Percentiles rank a stretch among this genome's conserved stretches.
These are phyloP conservation scores for Antechinus flavipes DNA, from an alignment of 2,113 vertebrate genomes.

Conservation along the genomic window DNA sequence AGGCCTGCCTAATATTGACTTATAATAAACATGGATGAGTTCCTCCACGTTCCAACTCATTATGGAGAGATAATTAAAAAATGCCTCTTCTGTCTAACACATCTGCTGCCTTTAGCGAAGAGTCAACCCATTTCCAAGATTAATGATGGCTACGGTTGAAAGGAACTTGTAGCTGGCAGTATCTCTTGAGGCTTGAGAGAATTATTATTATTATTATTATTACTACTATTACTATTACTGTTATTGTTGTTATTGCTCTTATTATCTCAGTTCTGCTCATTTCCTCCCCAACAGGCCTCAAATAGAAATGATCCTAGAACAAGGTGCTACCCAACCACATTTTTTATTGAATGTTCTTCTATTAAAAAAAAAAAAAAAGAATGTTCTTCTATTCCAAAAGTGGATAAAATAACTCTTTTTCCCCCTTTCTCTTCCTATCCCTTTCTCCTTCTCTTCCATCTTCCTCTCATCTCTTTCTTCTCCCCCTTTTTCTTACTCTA, in stretches of 20 bases:
- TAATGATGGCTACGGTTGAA: conserved; percentile 65
- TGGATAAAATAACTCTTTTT: neutral
- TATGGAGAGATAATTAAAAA: conserved; percentile 69
- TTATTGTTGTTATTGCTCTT: neutral
- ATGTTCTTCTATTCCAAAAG: neutral
- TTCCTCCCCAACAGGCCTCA: neutral
- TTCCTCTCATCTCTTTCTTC: neutral
- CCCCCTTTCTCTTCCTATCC: neutral
- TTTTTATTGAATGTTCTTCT: neutral
- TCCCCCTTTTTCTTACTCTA: neutral
- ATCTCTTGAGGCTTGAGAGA: conserved; percentile 36
- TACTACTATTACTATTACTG: neutral
- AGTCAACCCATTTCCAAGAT: conserved; percentile 77
- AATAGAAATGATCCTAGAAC: neutral
- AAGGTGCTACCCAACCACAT: neutral
- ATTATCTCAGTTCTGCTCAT: neutral
- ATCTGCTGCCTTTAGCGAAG: conserved; percentile 77
- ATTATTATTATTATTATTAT: neutral
- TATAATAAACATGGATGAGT: neutral
- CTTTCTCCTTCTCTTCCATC: neutral
- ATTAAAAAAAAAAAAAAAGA: too few species aligned
- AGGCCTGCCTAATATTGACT: conserved; percentile 12
- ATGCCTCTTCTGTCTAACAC: conserved; percentile 65
- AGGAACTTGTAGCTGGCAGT: conserved; percentile 68
- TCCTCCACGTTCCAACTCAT: conserved; percentile 51